These are phyloP conservation scores for Myzus persicae DNA, from an alignment of 1,140 invertebrate species.

Conservation along the genomic window DNA sequence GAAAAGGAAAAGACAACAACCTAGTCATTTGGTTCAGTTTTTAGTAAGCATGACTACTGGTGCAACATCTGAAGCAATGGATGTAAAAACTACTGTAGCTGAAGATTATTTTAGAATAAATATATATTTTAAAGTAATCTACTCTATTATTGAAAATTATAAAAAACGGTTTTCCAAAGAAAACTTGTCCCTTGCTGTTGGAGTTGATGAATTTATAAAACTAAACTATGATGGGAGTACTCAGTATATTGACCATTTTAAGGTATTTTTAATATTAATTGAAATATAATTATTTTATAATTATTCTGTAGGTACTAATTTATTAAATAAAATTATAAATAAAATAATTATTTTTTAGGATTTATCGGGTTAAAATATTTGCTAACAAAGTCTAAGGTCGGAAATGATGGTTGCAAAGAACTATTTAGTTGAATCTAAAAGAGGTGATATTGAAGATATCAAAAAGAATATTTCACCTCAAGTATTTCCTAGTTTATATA, in stretches of 20 bases:
- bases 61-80: conserved; percentile 28
- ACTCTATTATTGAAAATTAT: background rate
- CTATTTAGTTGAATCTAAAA: too few species aligned
- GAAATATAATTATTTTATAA: background rate
- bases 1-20: conserved; percentile 15
- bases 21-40: background rate
- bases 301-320: background rate
- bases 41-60: conserved; percentile 30
- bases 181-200: background rate
- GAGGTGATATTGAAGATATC: background rate
- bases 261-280: conserved; percentile 22
- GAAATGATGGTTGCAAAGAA: conserved; percentile 11
- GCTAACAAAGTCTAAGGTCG: too few species aligned
- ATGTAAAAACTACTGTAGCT: background rate
- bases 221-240: background rate
- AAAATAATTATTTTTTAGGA: background rate
- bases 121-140: conserved; percentile 15
- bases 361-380: conserved; percentile 4
- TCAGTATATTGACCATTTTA: conserved; percentile 14
- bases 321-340: background rate
- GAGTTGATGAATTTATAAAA: conserved; percentile 35
- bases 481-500: conserved; percentile 13
- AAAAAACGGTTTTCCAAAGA: background rate
- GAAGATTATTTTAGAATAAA: too few species aligned
- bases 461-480: conserved; percentile 32